Percentiles rank a stretch among this genome's conserved stretches.
These are phyloP conservation scores for Steinernema carpocapsae DNA, from an alignment of 2,888 invertebrate species.

Conservation along the genomic window DNA sequence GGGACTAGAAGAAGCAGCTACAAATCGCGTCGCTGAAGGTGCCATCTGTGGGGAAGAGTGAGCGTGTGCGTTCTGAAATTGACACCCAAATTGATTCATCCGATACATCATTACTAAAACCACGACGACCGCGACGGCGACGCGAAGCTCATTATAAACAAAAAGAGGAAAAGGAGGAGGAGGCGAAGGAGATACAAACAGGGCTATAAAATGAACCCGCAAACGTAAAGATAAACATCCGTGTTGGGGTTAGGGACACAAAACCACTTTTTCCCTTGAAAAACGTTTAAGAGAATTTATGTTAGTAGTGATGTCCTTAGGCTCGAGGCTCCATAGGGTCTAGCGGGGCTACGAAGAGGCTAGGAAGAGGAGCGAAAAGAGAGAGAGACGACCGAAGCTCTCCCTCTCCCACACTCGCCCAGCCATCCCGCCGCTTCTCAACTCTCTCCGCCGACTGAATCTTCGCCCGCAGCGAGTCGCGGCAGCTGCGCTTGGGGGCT, in stretches of 20 bases:
- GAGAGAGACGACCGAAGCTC: background rate
- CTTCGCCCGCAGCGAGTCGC: slow-evolving; percentile 19
- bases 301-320: no score
- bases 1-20: background rate
- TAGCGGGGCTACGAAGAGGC: no score
- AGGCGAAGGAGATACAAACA: background rate
- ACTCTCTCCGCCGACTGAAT: slow-evolving; percentile 31
- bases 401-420: background rate
- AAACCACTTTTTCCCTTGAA: no score
- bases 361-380: background rate
- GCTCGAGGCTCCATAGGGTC: no score
- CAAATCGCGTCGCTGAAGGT: background rate
- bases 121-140: background rate
- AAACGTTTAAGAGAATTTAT: no score
- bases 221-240: slow-evolving; percentile 14
- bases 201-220: slow-evolving; percentile 1
- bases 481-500: background rate
- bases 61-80: background rate
- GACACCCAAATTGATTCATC: slow-evolving; percentile 13
- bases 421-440: no score
- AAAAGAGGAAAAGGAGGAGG: background rate
- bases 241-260: background rate
- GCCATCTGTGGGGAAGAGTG: background rate
- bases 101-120: slow-evolving; percentile 14
- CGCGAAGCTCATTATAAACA: slow-evolving; percentile 4